Evolutionary conservation across 37 sponge, comb jelly and placozoan genomes (phyloP), one percentile per base, ranked within the genome.

Genomic region (Amphimedon queenslandica): DNA sequence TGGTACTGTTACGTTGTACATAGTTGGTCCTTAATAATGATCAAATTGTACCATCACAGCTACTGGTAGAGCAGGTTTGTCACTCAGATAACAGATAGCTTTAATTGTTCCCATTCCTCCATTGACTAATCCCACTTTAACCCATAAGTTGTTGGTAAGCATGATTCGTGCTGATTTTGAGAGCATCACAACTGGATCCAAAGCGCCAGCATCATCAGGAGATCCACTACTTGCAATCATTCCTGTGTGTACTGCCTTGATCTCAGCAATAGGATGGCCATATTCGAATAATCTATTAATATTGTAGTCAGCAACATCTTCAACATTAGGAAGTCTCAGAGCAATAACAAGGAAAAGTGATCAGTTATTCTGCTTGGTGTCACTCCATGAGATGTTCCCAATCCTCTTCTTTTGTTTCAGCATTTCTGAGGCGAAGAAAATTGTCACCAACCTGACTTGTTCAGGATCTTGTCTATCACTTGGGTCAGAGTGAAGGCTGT

Each of bases 41-140:
- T 69, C 79, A 78, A 78, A 78, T 2, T 58, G 1, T 23, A 78
- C 70, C 55, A 65, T 78, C 3, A 78, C 79, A 53, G 79, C 79
- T 25, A 64, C 10, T 58, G 75, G 83, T 67, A 75, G 58, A 57
- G 55, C 43, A 33, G 83, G 83, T 4, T 37, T 61, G 20, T 63
- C 70, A 67, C 28, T 78, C 40, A 20, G 40, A 40, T 82, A 82
- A 37, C 56, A 64, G 3, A 82, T 82, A 31, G 58, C 75, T 20
- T 18, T n/a, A 21, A 81, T 36, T 40, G 69, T 71, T 3, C 82
- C 82, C 64, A 73, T 64, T 21, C 68, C 73, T 39, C 76, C 83
- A 51, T 82, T 74, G 25, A 74, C 76, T 37, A 82, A 56, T 27
- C 83, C 83, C 1, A 24, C 64, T 24, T 74, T 60, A 32, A 66